Base-by-base conservation (phyloP, 2,113 vertebrate species). In the Tauraco erythrolophus region DNA sequence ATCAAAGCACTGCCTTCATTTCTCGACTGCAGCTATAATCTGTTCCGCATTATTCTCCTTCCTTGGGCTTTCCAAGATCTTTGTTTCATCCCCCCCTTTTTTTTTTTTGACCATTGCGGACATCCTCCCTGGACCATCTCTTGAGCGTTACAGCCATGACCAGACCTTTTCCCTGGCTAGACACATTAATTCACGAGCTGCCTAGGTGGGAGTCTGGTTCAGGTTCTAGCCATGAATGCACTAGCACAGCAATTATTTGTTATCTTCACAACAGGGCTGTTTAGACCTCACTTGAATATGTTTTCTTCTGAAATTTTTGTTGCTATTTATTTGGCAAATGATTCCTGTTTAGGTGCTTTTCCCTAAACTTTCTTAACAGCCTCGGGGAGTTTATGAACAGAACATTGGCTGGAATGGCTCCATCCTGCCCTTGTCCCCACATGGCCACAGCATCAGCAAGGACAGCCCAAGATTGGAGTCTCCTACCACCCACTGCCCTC, bases 171-270 rank as follows among this genome's bases (percentile, higher is more conserved):
- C 12, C 35, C 31, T 61, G 45, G 48, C 61, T 70, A 30, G 85
- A 74, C 56, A 58, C 43, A 72, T 91, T 79, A 89, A 95, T 85
- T 88, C 74, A 76, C 65, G 50, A 92, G 43, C 74, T 91, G 45
- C 65, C 43, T 17, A 19, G 45, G 48, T 95, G 84, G 41, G 94
- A 86, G 37, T 25, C 48, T 23, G 45, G 61, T 88, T 82, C 78
- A 92, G 45, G 31, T 65, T 48, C 45, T 41, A 72, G 51, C 21
- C 1, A 31, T 23, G 53, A 89, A 45, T 64, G 45, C 57, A 87
- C 41, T 14, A 93, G 39, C 88, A 68, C 61, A 82, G 86, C 80
- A 88, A 6, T 81, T 81, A 79, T 72, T 79, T 91, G 58, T 84
- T 87, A 62, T 50, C 57, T 84, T 69, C 0, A 0, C 71, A 74